A percentile compares a stretch with the other conserved stretches of the same genome.
Conservation (phyloP, 2,113 vertebrate species). For the Nicator chloris region DNA sequence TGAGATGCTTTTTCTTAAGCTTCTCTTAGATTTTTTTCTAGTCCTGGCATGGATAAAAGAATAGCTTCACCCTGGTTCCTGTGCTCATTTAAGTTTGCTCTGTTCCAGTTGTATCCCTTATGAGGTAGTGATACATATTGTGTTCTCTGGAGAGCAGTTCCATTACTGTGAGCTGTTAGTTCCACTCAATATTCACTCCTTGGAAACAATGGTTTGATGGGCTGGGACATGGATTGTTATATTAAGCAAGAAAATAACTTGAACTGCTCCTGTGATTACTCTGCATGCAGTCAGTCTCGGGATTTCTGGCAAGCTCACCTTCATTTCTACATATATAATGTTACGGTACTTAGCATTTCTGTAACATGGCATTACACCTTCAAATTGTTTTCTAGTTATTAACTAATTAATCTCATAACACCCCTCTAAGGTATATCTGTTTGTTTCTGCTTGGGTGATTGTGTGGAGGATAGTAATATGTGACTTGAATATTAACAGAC, state of each 20-base stretch:
- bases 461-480: not conserved
- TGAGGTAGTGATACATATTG: not conserved
- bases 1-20: constrained; percentile 7
- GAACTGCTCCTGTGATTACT: constrained; percentile 41
- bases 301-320: constrained; percentile 31
- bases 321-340: not conserved
- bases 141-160: not conserved
- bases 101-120: not conserved
- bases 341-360: constrained; percentile 9
- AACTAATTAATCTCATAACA: constrained; percentile 52
- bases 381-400: constrained; percentile 40
- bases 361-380: constrained; percentile 32
- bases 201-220: constrained; percentile 44
- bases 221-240: constrained; percentile 19
- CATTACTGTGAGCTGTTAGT: constrained; percentile 31
- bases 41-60: constrained; percentile 24
- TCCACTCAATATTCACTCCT: constrained; percentile 32
- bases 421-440: constrained; percentile 10
- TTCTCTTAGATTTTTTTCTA: constrained; percentile 32
- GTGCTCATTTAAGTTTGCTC: not conserved
- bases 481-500: constrained; percentile 41
- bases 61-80: not conserved
- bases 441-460: constrained; percentile 48
- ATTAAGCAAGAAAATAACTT: constrained; percentile 57
- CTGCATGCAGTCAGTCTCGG: not conserved